Conservation (phyloP, 2,797 vertebrate species). For the Yasuhikotakia modesta region DNA sequence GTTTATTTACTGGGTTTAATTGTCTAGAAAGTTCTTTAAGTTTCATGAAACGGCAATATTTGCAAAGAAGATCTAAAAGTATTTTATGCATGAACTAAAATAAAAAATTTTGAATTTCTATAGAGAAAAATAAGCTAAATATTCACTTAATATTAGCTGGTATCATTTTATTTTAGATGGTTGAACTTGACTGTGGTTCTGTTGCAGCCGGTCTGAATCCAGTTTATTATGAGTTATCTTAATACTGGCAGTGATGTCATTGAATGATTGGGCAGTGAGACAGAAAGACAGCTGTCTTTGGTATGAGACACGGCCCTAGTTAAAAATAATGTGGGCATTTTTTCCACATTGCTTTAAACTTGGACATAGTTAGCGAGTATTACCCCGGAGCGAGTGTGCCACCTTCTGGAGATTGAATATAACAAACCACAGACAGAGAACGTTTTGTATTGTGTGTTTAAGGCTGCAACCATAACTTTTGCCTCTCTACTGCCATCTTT, state of each 20-base stretch:
- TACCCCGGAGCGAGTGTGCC: constrained; percentile 52
- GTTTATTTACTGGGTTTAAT: no score
- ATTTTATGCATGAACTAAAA: no score
- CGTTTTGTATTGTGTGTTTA: neutral
- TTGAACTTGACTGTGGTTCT: neutral
- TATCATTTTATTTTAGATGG: no score
- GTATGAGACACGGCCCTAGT: neutral
- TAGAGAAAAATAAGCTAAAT: no score
- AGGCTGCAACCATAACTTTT: no score
- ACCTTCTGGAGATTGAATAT: constrained; percentile 51
- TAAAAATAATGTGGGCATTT: neutral
- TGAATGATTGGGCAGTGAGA: neutral
- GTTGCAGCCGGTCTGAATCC: neutral
- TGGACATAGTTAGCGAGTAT: no score
- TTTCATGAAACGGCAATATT: no score
- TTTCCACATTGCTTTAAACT: neutral
- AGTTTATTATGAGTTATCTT: neutral
- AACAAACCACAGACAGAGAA: neutral
- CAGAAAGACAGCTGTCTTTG: neutral
- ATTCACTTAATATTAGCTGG: no score
- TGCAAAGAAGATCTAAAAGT: no score
- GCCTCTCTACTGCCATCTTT: no score
- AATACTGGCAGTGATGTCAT: neutral
- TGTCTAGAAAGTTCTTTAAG: no score
- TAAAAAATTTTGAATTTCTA: no score